Evolutionary conservation across 2,113 vertebrate genomes (phyloP).

Genomic region (Clarias magur): DNA sequence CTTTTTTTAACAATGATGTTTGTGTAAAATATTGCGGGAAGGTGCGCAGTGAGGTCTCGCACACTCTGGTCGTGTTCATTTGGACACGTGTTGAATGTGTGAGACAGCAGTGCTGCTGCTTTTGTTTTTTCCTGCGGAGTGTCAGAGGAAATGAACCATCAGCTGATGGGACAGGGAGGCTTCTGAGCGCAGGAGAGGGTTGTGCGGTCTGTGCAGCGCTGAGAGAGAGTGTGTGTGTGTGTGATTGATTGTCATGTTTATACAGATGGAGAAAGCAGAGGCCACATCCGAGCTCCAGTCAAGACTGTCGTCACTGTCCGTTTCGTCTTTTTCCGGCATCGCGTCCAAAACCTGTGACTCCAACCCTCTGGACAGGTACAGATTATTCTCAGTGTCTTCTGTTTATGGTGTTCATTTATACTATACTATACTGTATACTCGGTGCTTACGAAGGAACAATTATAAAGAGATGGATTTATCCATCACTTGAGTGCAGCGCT

Average conservation of each 20-base stretch:
- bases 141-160: not conserved
- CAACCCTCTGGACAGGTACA: constrained; percentile 68
- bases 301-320: constrained; percentile 73
- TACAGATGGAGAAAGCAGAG: constrained; percentile 71
- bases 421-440: too few relatives aligned
- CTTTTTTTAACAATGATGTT: too few relatives aligned
- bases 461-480: not conserved
- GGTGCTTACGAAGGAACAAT: not conserved
- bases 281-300: constrained; percentile 73
- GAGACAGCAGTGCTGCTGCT: not conserved
- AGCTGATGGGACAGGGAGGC: not conserved
- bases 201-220: not conserved
- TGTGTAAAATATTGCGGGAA: not conserved
- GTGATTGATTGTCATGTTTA: constrained; percentile 10
- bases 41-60: not conserved
- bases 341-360: constrained; percentile 67
- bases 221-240: not conserved
- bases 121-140: not conserved
- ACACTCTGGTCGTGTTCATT: not conserved
- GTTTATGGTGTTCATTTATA: too few relatives aligned
- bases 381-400: too few relatives aligned
- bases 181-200: not conserved
- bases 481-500: not conserved
- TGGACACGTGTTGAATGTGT: not conserved
- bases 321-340: constrained; percentile 75